phyloP scores from a whole-genome alignment of 1,140 invertebrate species.

The Lerema accius region DNA sequence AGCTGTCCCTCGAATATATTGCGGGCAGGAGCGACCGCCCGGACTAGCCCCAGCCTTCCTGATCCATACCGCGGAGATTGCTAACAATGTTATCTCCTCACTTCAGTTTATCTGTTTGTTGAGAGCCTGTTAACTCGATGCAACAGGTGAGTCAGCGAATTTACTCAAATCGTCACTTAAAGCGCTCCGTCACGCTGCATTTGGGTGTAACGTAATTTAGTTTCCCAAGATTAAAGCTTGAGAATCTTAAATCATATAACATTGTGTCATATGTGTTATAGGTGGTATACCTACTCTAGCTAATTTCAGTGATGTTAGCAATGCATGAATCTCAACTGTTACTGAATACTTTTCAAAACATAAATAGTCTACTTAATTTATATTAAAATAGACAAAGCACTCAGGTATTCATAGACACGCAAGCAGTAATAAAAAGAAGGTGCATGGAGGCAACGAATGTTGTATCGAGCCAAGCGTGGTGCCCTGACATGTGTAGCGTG shows the following conservation, averaged over 20 bases:
- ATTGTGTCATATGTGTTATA: no score
- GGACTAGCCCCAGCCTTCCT: conserved; percentile 15
- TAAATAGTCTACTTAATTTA: no score
- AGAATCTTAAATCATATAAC: no score
- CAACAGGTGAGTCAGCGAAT: conserved; percentile 10
- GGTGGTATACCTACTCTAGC: no score
- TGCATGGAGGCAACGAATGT: conserved; percentile 41
- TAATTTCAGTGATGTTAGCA: no score
- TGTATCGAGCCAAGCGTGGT: conserved; percentile 49
- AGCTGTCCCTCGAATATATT: conserved; percentile 71
- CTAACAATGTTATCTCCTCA: conserved; percentile 29
- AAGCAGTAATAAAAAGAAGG: conserved; percentile 35
- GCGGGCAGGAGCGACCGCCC: conserved; percentile 41
- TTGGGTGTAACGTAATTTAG: no score
- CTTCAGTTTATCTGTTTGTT: conserved; percentile 24
- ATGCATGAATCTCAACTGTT: no score
- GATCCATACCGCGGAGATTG: conserved; percentile 12
- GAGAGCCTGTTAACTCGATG: conserved; percentile 11
- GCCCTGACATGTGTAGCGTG: conserved; percentile 60
- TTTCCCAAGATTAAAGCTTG: no score
- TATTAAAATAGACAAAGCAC: no score
- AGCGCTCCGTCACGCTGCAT: background rate
- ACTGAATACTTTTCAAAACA: no score
- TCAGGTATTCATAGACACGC: background rate
- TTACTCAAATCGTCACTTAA: background rate